Evolutionary conservation across 35 echinoderm and acorn worm genomes (phyloP).

Genomic region (Apostichopus parvimensis): DNA sequence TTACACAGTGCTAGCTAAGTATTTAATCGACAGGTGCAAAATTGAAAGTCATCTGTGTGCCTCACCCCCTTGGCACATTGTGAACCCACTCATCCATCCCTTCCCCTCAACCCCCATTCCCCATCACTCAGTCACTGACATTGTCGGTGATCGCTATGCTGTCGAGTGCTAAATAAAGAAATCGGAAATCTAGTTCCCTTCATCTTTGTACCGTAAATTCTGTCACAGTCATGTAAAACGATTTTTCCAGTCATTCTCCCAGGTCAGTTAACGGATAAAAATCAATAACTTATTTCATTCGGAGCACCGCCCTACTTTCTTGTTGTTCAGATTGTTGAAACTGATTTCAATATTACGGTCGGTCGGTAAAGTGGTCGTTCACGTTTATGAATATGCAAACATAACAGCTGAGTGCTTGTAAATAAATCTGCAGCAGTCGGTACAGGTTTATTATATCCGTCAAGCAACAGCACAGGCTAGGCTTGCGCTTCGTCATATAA

Average conservation of each 20-base stretch:
- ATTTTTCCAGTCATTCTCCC: neutral
- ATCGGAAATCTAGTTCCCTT: too few relatives aligned
- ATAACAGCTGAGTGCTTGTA: conserved; percentile 28
- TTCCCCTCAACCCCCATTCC: too few relatives aligned
- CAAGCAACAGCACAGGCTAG: neutral
- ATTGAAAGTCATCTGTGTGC: too few relatives aligned
- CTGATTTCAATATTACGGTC: conserved; percentile 5
- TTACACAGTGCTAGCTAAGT: too few relatives aligned
- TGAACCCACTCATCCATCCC: too few relatives aligned
- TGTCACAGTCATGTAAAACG: neutral
- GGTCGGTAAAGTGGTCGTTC: neutral
- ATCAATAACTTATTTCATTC: neutral
- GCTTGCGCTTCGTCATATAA: neutral
- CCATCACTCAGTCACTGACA: too few relatives aligned
- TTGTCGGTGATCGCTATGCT: too few relatives aligned
- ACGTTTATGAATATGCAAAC: conserved; percentile 20
- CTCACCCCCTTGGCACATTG: too few relatives aligned
- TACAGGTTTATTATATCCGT: neutral
- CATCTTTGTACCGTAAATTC: too few relatives aligned
- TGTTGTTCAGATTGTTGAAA: neutral
- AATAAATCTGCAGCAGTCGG: neutral
- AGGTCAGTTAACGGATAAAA: neutral
- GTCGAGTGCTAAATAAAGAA: too few relatives aligned
- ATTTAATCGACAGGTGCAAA: too few relatives aligned
- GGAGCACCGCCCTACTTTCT: conserved; percentile 1